A percentile compares a stretch with the other conserved stretches of the same genome.
Evolutionary conservation across 1,140 invertebrate genomes (phyloP).

Genomic region (Brachionus koreanus): DNA sequence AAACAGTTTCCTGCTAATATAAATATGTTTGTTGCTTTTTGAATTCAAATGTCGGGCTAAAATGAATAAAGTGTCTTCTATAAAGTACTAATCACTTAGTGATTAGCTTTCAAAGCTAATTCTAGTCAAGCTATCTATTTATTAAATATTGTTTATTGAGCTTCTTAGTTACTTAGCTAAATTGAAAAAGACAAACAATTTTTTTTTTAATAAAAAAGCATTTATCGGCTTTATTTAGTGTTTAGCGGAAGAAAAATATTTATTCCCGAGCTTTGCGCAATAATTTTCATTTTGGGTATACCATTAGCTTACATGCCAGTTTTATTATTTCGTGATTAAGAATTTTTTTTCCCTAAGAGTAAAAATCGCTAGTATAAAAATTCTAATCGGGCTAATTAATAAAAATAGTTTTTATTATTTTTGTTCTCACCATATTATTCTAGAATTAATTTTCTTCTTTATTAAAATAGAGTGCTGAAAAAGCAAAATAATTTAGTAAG

Average conservation of each 20-base stretch:
- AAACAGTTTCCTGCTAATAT: not conserved
- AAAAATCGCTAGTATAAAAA: not conserved
- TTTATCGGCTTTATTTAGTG: not conserved
- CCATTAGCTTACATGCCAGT: not conserved
- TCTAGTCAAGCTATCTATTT: not conserved
- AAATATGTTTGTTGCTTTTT: too few species aligned
- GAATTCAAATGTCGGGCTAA: not conserved
- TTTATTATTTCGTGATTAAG: not conserved
- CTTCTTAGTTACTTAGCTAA: constrained; percentile 3
- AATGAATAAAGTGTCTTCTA: not conserved
- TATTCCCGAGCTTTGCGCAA: not conserved
- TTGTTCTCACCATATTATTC: not conserved
- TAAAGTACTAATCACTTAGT: not conserved
- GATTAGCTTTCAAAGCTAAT: not conserved
- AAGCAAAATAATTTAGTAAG: too few species aligned
- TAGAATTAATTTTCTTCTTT: too few species aligned
- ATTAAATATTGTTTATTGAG: constrained; percentile 1
- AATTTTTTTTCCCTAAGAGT: not conserved
- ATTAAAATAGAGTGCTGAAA: too few species aligned
- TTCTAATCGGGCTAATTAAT: not conserved
- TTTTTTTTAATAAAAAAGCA: not conserved
- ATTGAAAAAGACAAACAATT: constrained; percentile 13
- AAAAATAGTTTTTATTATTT: not conserved
- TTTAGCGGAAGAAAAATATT: constrained; percentile 27
- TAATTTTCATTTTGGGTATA: not conserved